Percentiles rank a stretch among this genome's conserved stretches.
Evolutionary conservation across 1,140 invertebrate genomes (phyloP).

Genomic region (Drosophila micromelanica): DNA sequence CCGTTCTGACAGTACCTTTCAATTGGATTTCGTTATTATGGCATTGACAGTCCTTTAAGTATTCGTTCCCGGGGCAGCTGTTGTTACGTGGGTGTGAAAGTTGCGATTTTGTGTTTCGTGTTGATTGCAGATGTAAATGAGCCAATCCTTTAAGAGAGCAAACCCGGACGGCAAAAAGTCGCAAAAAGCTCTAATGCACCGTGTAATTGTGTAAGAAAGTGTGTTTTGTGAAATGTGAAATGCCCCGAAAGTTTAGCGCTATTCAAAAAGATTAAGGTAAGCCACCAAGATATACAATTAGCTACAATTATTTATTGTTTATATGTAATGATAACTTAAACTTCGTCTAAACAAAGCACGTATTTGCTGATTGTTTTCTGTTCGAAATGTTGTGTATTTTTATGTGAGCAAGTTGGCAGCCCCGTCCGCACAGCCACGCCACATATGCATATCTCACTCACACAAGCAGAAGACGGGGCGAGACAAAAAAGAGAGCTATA

Average conservation of each 20-base stretch:
- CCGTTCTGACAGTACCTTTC: slow-evolving; percentile 6
- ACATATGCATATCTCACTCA: slow-evolving; percentile 79
- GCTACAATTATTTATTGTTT: no score
- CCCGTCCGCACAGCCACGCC: slow-evolving; percentile 33
- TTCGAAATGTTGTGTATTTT: slow-evolving; percentile 34
- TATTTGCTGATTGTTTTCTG: slow-evolving; percentile 17
- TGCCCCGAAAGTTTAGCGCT: not conserved
- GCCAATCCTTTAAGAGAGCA: slow-evolving; percentile 1
- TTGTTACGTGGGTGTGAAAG: slow-evolving; percentile 41
- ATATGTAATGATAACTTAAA: not conserved
- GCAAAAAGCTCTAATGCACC: slow-evolving; percentile 16
- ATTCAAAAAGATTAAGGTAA: slow-evolving; percentile 9
- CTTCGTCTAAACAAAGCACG: not conserved
- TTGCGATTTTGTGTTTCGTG: slow-evolving; percentile 14
- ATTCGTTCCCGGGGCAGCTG: slow-evolving; percentile 28
- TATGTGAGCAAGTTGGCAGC: slow-evolving; percentile 50
- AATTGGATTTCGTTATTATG: slow-evolving; percentile 1
- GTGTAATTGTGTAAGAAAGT: slow-evolving; percentile 17
- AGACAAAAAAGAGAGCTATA: slow-evolving; percentile 51
- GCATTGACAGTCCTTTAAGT: slow-evolving; percentile 43
- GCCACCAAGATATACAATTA: not conserved
- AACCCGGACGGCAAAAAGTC: slow-evolving; percentile 1
- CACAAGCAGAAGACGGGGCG: slow-evolving; percentile 40
- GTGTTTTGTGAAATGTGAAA: slow-evolving; percentile 13
- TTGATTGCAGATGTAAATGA: slow-evolving; percentile 16